Evolutionary conservation across 2,888 invertebrate species (phyloP).

Genomic region (Achlya flavicornis): DNA sequence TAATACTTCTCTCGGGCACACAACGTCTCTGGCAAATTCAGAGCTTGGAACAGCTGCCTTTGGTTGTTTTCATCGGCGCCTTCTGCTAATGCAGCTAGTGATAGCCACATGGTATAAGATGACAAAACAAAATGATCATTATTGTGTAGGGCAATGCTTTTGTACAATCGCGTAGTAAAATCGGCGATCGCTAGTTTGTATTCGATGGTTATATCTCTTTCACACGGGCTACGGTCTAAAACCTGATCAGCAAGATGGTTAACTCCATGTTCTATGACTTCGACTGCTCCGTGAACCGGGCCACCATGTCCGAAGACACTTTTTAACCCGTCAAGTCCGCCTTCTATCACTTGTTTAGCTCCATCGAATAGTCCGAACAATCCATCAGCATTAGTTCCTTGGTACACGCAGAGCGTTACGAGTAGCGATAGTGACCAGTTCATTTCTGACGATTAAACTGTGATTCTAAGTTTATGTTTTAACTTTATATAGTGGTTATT

Average conservation of each 20-base stretch:
- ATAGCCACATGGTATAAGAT: constrained; percentile 40
- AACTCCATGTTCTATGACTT: background rate
- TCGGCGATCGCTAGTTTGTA: background rate
- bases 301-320: background rate
- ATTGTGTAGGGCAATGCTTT: constrained; percentile 18
- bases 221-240: background rate
- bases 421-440: background rate
- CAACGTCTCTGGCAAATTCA: constrained; percentile 35
- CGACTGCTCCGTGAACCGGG: background rate
- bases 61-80: constrained; percentile 30
- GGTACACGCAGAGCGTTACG: background rate
- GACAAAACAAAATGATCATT: constrained; percentile 40
- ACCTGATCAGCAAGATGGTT: background rate
- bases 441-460: background rate
- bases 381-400: background rate
- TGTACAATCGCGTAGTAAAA: constrained; percentile 15
- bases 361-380: background rate
- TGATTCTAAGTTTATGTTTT: background rate
- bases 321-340: background rate
- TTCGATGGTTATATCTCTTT: background rate
- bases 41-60: constrained; percentile 25
- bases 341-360: background rate
- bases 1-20: constrained; percentile 41
- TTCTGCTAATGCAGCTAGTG: constrained; percentile 43
- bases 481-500: background rate